Conservation (phyloP, 2,113 vertebrate genomes). For the Neolamprologus modestus region DNA sequence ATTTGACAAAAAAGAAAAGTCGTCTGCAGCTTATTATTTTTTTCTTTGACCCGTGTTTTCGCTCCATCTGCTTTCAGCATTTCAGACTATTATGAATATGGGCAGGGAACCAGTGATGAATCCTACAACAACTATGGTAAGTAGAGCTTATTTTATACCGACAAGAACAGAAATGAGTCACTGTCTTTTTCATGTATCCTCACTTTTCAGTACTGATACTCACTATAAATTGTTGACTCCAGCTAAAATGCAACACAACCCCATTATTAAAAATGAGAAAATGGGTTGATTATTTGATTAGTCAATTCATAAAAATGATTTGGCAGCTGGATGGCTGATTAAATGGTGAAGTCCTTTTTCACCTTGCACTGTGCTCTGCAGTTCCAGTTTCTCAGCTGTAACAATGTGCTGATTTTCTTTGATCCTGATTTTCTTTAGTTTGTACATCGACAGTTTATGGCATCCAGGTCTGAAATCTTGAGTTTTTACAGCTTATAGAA, state of each 20-base stretch:
- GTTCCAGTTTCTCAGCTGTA: not conserved
- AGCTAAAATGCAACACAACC: not conserved
- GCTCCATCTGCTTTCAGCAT: constrained; percentile 74
- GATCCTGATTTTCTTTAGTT: not conserved
- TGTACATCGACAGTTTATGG: not conserved
- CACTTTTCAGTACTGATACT: not conserved
- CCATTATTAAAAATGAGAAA: not conserved
- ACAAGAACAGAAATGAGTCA: not conserved
- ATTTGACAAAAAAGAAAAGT: not conserved
- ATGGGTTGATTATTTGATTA: not conserved
- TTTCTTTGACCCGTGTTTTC: not conserved
- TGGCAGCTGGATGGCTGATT: not conserved
- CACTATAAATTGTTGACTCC: not conserved
- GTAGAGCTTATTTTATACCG: constrained; percentile 38
- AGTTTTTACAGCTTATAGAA: not conserved
- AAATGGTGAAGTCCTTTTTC: not conserved
- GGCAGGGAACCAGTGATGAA: constrained; percentile 86
- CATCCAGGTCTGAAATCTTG: not conserved
- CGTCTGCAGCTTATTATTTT: not conserved
- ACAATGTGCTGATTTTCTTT: not conserved
- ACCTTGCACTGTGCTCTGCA: not conserved
- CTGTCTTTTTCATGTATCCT: not conserved
- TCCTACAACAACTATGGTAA: constrained; percentile 94
- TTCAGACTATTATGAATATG: constrained; percentile 94
- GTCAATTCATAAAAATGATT: not conserved